These are phyloP conservation scores for Myrmecophaga tridactyla DNA, from an alignment of 2,113 vertebrate species.

Conservation along the genomic window DNA sequence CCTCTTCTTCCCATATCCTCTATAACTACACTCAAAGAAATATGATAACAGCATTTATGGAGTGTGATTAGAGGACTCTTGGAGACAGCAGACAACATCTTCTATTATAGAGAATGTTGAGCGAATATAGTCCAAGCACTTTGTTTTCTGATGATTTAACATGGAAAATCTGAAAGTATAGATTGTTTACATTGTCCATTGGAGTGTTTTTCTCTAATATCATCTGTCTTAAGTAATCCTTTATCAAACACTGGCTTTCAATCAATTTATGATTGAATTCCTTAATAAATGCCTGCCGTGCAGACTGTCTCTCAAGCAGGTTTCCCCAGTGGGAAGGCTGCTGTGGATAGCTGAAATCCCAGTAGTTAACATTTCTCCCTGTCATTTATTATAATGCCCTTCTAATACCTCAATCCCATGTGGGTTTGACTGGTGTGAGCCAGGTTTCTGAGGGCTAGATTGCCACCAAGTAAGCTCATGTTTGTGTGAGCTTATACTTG, in stretches of 20 bases:
- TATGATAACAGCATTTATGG: neutral
- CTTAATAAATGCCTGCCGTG: neutral
- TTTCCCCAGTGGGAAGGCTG: neutral
- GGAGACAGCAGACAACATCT: neutral
- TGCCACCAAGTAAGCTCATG: neutral
- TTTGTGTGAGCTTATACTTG: neutral
- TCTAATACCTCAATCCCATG: neutral
- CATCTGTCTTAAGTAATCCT: neutral
- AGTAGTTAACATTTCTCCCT: neutral
- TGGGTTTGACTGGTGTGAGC: neutral
- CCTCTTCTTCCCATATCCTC: neutral
- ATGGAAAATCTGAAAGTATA: neutral
- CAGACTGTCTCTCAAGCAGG: neutral
- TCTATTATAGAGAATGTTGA: neutral
- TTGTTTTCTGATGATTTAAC: constrained; percentile 24
- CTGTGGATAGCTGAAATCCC: neutral
- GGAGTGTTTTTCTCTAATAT: neutral
- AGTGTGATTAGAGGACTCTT: neutral
- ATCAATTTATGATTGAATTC: neutral
- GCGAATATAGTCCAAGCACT: neutral
- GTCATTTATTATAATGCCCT: constrained; percentile 6
- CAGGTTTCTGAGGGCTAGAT: neutral
- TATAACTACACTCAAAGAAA: neutral
- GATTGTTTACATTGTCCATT: constrained; percentile 17
- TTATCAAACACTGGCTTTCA: neutral